These are phyloP conservation scores for Oxygymnocypris stewartii DNA, from an alignment of 2,113 vertebrate genomes.

Conservation along the genomic window DNA sequence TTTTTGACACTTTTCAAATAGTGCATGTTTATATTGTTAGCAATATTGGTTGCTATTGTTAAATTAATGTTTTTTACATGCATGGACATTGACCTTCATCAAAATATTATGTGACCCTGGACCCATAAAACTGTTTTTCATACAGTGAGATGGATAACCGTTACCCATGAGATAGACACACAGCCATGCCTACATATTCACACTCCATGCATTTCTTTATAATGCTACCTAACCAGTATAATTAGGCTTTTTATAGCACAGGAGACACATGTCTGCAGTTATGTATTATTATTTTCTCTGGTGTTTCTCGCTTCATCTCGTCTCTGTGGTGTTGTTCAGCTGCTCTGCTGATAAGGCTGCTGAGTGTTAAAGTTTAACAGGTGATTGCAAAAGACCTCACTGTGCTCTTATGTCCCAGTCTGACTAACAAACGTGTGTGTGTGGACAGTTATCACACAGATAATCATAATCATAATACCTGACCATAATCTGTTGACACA, in stretches of 20 bases:
- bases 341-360: constrained; percentile 56
- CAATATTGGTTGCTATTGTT: too few species aligned
- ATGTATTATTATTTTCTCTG: background rate
- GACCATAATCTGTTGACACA: background rate
- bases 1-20: background rate
- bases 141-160: background rate
- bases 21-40: too few species aligned
- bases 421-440: background rate
- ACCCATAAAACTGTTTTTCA: background rate
- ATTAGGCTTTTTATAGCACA: background rate
- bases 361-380: constrained; percentile 69
- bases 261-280: background rate
- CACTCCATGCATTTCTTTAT: background rate
- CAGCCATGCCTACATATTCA: background rate
- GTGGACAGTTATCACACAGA: background rate
- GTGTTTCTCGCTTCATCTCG: background rate
- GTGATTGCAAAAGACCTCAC: constrained; percentile 57
- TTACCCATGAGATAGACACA: background rate
- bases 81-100: background rate
- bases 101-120: too few species aligned
- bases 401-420: constrained; percentile 14
- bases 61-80: too few species aligned
- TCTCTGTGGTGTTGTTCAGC: constrained; percentile 1
- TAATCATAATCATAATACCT: background rate
- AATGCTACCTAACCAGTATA: background rate